Evolutionary conservation across 2,113 vertebrate genomes (phyloP).

Genomic region (Corythornis madagascariensis): DNA sequence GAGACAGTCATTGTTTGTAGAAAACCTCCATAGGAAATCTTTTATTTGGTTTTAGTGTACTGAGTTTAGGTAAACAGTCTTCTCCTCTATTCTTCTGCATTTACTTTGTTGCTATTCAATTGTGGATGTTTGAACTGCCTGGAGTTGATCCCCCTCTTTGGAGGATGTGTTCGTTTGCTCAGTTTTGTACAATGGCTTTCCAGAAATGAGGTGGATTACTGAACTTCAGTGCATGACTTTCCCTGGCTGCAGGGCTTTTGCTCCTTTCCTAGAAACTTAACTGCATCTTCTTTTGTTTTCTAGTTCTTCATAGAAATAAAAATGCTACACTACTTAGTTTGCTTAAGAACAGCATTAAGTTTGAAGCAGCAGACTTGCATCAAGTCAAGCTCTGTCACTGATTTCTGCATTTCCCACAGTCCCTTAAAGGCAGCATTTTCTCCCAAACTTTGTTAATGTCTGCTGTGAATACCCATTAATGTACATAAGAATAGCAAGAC

Average conservation of each 20-base stretch:
- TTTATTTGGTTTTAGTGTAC: conserved; percentile 41
- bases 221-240: not conserved
- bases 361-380: not conserved
- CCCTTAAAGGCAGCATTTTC: not conserved
- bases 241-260: not conserved
- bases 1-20: not conserved
- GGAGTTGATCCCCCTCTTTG: not conserved
- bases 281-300: not conserved
- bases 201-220: not conserved
- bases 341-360: not conserved
- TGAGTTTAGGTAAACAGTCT: not conserved
- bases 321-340: not conserved
- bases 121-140: not conserved
- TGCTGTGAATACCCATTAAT: not conserved
- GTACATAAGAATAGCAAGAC: not conserved
- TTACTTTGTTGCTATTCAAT: not conserved
- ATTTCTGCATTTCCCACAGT: not conserved
- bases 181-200: not conserved
- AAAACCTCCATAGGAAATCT: conserved; percentile 15
- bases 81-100: not conserved
- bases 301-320: not conserved
- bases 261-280: not conserved
- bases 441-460: not conserved
- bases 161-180: not conserved
- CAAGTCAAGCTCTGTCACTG: not conserved